Percentiles rank a stretch among this genome's conserved stretches.
Conservation (phyloP, 1,140 invertebrate genomes). For the Paracyclopina nana region DNA sequence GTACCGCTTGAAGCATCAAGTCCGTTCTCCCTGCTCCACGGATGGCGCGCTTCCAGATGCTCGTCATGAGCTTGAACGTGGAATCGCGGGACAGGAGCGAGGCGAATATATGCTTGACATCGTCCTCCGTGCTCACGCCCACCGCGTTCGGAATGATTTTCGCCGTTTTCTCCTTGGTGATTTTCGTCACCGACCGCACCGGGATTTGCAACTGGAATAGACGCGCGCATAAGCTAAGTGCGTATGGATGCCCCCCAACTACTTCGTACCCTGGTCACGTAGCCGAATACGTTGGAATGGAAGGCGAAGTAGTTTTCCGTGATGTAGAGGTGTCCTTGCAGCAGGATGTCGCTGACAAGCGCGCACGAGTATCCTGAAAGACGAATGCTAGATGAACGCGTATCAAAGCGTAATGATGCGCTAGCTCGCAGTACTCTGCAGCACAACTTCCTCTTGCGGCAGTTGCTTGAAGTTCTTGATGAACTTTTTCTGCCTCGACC, state of each 20-base stretch:
- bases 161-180: constrained; percentile 64
- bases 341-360: constrained; percentile 66
- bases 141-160: constrained; percentile 71
- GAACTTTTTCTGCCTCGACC: constrained; percentile 1
- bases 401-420: neutral
- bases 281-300: constrained; percentile 82
- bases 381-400: constrained; percentile 18
- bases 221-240: neutral
- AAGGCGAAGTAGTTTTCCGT: constrained; percentile 83
- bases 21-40: too few relatives aligned
- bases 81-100: constrained; percentile 66
- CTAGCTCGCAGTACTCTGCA: neutral
- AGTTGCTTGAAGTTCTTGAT: neutral
- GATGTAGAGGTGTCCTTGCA: constrained; percentile 78
- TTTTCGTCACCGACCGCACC: constrained; percentile 51
- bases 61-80: constrained; percentile 60
- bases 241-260: constrained; percentile 7
- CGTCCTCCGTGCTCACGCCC: constrained; percentile 54
- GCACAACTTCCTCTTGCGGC: constrained; percentile 1
- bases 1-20: too few relatives aligned
- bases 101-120: constrained; percentile 72
- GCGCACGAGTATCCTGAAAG: constrained; percentile 74
- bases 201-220: constrained; percentile 52
- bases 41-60: constrained; percentile 39
- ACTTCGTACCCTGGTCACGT: constrained; percentile 58